Evolutionary conservation across 37 sponge, comb jelly and placozoan species (phyloP), one percentile per base, ranked within the genome.

Genomic region (Bolinopsis microptera): DNA sequence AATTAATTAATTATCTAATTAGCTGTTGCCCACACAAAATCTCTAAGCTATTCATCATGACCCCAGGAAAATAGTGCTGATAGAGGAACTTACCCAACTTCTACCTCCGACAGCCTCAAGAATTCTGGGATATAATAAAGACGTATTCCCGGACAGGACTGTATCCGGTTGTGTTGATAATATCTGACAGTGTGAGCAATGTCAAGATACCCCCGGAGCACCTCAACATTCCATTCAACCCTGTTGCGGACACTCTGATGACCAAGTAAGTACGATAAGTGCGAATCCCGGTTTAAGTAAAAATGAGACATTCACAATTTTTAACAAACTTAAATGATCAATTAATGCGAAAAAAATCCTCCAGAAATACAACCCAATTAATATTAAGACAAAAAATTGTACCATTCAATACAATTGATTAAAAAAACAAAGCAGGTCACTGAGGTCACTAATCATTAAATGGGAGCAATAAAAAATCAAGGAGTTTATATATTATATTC

Each of bases 51-150:
- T n/a, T n/a, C n/a, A n/a, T n/a, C n/a, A n/a, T n/a, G n/a, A n/a
- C n/a, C 13, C 61, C 13, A 48, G 61, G 28, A 86, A 86, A 48
- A 9, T 86, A 2, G 90, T 86, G 25, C 61, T 86, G 90, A 23
- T 86, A 5, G 90, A 86, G 24, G 90, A 86, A 39, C 48, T n/a
- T 86, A 39, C 90, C 90, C 3, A 3, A n/a, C 75, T 72, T 72
- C 18, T 3, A 23, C 26, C 3, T n/a, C 31, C 26, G 75, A n/a
- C 61, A 48, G 13, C 61, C 61, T 3, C 38, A 24, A 16, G 90
- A 86, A 26, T 86, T 86, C 61, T 86, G 90, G 90, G 90, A 86
- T 2, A 39, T 86, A 40, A 40, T 86, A 8, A 39, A 86, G 90
- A 86, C 90, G 3, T 86, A 86, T 48, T 86, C 90, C 35, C 1